Percentiles rank a stretch among this genome's conserved stretches.
Conservation (phyloP, 2,797 vertebrate genomes). For the Oreortyx pictus region DNA sequence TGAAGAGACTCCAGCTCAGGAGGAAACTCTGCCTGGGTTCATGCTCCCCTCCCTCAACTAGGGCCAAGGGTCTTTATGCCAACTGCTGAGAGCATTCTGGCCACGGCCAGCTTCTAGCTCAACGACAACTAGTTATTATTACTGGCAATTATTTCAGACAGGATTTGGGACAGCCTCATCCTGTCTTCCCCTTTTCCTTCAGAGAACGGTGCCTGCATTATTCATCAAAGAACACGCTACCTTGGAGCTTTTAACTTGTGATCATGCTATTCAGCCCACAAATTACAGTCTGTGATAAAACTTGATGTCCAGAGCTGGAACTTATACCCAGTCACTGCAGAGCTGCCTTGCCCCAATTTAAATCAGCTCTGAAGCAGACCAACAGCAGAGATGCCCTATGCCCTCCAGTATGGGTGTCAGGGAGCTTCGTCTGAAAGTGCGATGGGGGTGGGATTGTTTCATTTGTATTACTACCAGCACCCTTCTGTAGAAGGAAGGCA, state of each 20-base stretch:
- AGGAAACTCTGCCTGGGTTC: background rate
- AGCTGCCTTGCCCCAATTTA: background rate
- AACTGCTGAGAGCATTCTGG: background rate
- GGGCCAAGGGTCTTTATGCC: background rate
- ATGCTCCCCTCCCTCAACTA: fast-evolving
- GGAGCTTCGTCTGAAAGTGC: background rate
- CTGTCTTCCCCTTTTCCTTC: background rate
- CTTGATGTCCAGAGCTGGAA: background rate
- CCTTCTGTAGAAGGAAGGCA: background rate
- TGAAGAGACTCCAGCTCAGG: no score
- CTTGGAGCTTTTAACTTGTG: background rate
- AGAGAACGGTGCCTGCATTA: background rate
- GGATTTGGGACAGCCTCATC: background rate
- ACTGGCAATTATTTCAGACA: background rate
- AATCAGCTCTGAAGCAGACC: background rate
- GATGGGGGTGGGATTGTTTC: background rate
- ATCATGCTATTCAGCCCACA: background rate
- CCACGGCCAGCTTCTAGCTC: background rate
- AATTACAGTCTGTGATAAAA: background rate
- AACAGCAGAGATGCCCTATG: background rate
- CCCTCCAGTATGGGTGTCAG: background rate
- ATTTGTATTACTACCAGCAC: background rate
- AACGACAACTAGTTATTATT: background rate
- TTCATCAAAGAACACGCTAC: constrained; percentile 11
- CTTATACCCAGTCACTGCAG: background rate